Evolutionary conservation across 2,888 invertebrate genomes (phyloP).

Genomic region (Mechanitis messenoides): DNA sequence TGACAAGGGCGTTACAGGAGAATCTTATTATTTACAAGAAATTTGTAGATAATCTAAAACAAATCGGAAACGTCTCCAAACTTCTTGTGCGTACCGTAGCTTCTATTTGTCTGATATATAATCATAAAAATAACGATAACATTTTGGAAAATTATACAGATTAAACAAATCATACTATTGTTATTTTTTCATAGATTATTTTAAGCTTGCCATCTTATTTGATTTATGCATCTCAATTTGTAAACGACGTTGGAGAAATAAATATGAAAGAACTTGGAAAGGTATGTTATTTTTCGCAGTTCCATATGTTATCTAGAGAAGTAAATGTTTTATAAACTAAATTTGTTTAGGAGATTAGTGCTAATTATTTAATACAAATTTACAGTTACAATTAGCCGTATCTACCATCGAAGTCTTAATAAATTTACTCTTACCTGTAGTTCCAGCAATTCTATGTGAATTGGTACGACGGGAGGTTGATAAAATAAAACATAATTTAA

Average conservation of each 20-base stretch:
- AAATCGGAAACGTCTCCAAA: slow-evolving; percentile 8
- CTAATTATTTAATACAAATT: background rate
- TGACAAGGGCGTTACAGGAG: background rate
- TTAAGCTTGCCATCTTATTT: background rate
- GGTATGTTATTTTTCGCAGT: too few species aligned
- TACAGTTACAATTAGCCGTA: too few species aligned
- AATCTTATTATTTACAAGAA: slow-evolving; percentile 7
- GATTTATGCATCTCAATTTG: too few species aligned
- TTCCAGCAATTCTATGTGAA: slow-evolving; percentile 15
- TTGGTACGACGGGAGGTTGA: slow-evolving; percentile 14
- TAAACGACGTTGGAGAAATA: too few species aligned
- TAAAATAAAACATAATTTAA: slow-evolving; percentile 9
- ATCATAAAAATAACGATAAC: too few species aligned
- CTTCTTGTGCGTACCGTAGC: slow-evolving; percentile 7
- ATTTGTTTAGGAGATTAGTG: too few species aligned
- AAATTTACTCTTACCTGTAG: slow-evolving; percentile 9
- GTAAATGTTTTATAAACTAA: too few species aligned
- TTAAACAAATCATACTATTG: background rate
- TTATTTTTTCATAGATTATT: background rate
- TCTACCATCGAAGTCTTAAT: background rate
- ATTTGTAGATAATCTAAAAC: slow-evolving; percentile 11
- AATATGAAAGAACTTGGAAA: too few species aligned
- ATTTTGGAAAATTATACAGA: too few species aligned
- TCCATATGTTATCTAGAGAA: too few species aligned
- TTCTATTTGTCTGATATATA: background rate